phyloP scores from a whole-genome alignment of 2,113 vertebrate genomes.

The Tetrax tetrax region DNA sequence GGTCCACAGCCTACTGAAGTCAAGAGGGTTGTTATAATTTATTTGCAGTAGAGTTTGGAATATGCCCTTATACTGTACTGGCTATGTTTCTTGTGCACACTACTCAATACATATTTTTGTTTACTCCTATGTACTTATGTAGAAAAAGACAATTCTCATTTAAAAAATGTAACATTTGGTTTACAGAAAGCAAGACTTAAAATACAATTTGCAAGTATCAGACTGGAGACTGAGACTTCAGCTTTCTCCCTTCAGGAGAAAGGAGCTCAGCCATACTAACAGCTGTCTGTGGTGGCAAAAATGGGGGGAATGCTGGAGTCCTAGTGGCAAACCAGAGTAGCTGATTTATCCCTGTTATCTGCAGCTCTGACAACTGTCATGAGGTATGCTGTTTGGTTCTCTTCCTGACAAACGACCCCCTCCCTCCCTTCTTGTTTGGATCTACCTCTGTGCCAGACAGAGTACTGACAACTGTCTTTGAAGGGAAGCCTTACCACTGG shows the following conservation, averaged over 20 bases:
- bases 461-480: background rate
- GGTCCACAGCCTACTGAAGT: background rate
- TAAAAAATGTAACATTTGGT: background rate
- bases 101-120: background rate
- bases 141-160: background rate
- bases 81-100: background rate
- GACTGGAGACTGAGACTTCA: background rate
- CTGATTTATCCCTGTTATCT: rapidly evolving
- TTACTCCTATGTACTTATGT: background rate
- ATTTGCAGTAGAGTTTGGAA: background rate
- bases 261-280: background rate
- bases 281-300: background rate
- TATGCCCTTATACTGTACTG: background rate
- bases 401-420: rapidly evolving
- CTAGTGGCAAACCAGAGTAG: background rate
- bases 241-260: background rate
- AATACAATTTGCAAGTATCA: background rate
- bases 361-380: background rate
- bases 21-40: background rate
- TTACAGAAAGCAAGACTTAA: background rate
- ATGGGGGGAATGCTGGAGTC: background rate
- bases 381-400: background rate
- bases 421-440: background rate
- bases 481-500: background rate
- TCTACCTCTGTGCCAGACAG: background rate